A percentile compares a stretch with the other conserved stretches of the same genome.
Evolutionary conservation across 1,140 invertebrate genomes (phyloP).

Genomic region (Liolophura sinensis): DNA sequence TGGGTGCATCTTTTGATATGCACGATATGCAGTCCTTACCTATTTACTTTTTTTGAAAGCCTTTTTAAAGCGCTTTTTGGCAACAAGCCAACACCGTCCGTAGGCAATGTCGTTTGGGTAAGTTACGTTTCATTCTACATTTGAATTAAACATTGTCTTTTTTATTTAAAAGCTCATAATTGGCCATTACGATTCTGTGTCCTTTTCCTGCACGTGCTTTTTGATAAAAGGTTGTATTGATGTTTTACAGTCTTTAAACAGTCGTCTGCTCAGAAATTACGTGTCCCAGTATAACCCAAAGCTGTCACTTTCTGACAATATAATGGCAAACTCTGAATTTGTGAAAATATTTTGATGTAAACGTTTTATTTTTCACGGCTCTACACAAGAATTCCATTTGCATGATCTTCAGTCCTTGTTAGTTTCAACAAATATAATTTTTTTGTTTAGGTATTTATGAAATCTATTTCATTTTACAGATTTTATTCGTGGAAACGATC

Average conservation of each 20-base stretch:
- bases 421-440: not conserved
- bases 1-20: slow-evolving; percentile 32
- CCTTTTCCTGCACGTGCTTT: not conserved
- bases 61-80: slow-evolving; percentile 43
- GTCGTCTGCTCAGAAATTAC: not conserved
- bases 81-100: slow-evolving; percentile 36
- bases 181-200: not conserved
- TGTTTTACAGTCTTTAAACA: not conserved
- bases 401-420: not conserved
- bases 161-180: not conserved
- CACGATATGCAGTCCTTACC: slow-evolving; percentile 28
- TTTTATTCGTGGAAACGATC: slow-evolving; percentile 75
- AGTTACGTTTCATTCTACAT: slow-evolving; percentile 3
- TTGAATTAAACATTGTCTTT: not conserved
- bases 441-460: not conserved
- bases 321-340: not conserved
- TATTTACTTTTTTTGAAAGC: slow-evolving; percentile 38
- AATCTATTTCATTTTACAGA: slow-evolving; percentile 31
- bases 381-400: not conserved
- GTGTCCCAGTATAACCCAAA: not conserved
- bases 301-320: too few relatives aligned
- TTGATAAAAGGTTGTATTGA: not conserved
- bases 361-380: not conserved
- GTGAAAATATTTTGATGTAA: not conserved
- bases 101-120: slow-evolving; percentile 36